Conservation (phyloP, 2,113 vertebrate genomes). For the Tachycineta bicolor region DNA sequence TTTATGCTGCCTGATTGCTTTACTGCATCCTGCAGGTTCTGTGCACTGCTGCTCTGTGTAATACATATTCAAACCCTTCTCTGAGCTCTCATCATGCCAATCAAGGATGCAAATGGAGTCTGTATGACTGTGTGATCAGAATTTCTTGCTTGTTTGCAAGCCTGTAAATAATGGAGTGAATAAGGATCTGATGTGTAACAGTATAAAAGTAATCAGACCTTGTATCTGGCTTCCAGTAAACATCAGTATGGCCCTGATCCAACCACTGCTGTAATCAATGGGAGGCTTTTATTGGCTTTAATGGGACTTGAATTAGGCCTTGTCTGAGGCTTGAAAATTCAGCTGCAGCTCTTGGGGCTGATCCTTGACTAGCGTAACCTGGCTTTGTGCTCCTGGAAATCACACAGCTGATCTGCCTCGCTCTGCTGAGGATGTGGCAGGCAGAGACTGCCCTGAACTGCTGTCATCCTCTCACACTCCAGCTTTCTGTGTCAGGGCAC, state of each 20-base stretch:
- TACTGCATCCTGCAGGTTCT: conserved; percentile 62
- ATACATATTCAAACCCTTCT: conserved; percentile 64
- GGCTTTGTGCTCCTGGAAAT: not conserved
- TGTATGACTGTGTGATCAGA: conserved; percentile 69
- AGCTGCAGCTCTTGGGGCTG: not conserved
- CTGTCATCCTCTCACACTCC: not conserved
- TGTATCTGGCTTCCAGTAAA: conserved; percentile 44
- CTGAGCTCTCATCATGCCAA: conserved; percentile 62
- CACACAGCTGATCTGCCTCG: not conserved
- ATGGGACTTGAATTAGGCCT: conserved; percentile 24
- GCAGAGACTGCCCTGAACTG: not conserved
- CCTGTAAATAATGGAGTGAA: conserved; percentile 49
- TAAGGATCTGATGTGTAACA: conserved; percentile 53
- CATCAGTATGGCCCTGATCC: not conserved
- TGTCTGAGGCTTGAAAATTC: conserved; percentile 6
- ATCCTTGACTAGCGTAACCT: not conserved
- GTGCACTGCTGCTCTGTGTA: conserved; percentile 19
- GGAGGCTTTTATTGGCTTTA: conserved; percentile 24
- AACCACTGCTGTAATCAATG: not conserved
- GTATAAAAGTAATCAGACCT: conserved; percentile 59
- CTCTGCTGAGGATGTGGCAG: not conserved
- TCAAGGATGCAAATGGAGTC: conserved; percentile 71
- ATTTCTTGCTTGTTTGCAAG: conserved; percentile 70
- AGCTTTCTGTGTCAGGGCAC: not conserved
- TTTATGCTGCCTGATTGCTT: conserved; percentile 71